Base-by-base conservation (phyloP, 1,140 invertebrate genomes). In the Luehdorfia chinensis region DNA sequence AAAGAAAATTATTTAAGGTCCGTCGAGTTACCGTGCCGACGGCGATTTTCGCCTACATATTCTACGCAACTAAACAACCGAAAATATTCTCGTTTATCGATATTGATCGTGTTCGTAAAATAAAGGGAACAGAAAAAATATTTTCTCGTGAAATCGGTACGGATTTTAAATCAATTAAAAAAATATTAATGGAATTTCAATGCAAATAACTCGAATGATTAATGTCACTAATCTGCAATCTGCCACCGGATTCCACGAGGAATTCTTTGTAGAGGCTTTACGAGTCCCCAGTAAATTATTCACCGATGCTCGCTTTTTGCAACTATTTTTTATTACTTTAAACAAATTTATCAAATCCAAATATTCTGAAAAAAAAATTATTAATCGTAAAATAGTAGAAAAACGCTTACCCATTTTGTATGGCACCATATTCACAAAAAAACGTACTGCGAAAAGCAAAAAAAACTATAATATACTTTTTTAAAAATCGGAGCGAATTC, bases 191-290 rank as follows among this genome's bases (percentile, higher is more conserved):
- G 69, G 72, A 45, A 75, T 76, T 68, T 63, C 56, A 60, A 74
- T 75, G 64, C 61, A 60, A 70, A 74, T 73, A 66, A 66, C 66
- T 62, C 30, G 54, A 75, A 74, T 80, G 75, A 84, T 81, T 64
- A 74, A 84, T 75, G 59, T 36, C 27, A 58, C 41, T 76, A 77
- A 84, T 84, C 75, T 75, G 57, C 58, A 78, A 84, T 81, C 80
- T 80, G 80, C 80, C 80, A 84, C 80, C 50, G 80, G 53, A 81
- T 81, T 79, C 75, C 66, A 61, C 58, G 47, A 32, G 50, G 56
- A 54, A 70, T 71, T 61, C 66, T 49, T 33, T 21, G 48, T 34
- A 46, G 57, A 63, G 55, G 54, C 54, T 60, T 52, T 45, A 50
- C 45, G 39, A 19, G 53, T 46, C 45, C 52, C 47, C 54, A 55